Evolutionary conservation across 1,140 invertebrate genomes (phyloP).

Genomic region (Venturia canescens): DNA sequence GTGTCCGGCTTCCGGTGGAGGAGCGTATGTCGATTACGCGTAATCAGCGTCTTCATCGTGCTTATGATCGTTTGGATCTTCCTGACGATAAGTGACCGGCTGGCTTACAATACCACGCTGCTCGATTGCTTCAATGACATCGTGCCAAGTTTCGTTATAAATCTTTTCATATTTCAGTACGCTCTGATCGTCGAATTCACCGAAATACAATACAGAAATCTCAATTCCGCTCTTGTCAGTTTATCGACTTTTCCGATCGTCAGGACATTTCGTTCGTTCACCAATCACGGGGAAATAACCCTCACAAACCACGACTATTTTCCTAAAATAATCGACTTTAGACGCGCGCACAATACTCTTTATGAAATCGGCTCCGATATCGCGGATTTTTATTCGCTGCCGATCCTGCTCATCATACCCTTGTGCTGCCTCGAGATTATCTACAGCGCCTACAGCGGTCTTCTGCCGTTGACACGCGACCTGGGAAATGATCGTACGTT

Average conservation of each 20-base stretch:
- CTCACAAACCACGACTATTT: not conserved
- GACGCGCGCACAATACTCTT: constrained; percentile 19
- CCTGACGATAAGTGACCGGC: not conserved
- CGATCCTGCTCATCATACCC: constrained; percentile 19
- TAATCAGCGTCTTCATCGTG: not conserved
- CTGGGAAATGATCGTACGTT: not conserved
- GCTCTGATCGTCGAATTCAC: not conserved
- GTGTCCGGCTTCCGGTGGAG: not conserved
- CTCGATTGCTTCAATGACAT: constrained; percentile 3
- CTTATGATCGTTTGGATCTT: not conserved
- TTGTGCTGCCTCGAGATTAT: not conserved
- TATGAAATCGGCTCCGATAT: constrained; percentile 14
- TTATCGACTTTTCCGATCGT: not conserved
- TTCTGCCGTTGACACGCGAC: constrained; percentile 2
- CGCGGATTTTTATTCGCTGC: constrained; percentile 27
- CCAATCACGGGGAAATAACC: not conserved
- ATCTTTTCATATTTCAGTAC: not conserved
- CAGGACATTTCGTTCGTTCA: not conserved
- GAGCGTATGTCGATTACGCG: not conserved
- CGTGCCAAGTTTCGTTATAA: not conserved
- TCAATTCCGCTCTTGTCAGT: not conserved
- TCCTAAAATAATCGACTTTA: not conserved
- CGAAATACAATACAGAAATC: not conserved
- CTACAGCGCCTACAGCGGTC: not conserved
- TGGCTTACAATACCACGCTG: not conserved